Evolutionary conservation across 2,888 invertebrate genomes (phyloP).

Genomic region (Phasia obesa): DNA sequence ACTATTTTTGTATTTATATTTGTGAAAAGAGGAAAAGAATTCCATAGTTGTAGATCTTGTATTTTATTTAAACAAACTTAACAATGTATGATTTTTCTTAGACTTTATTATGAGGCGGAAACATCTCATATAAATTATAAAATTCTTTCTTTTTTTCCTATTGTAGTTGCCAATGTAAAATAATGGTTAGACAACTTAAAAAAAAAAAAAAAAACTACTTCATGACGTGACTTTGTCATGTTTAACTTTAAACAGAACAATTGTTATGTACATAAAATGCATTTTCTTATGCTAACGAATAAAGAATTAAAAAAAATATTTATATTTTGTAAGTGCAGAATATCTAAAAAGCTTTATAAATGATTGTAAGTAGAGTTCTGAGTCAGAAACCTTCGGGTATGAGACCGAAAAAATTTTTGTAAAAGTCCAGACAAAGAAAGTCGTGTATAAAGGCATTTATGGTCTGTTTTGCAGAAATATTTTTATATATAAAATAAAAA

Average conservation of each 20-base stretch:
- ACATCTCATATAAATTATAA: conserved; percentile 20
- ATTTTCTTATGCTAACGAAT: too few species aligned
- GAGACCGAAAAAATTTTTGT: too few species aligned
- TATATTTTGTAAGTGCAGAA: too few species aligned
- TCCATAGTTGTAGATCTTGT: conserved; percentile 1
- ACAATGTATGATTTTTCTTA: conserved; percentile 40
- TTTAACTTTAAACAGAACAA: conserved; percentile 30
- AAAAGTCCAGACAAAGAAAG: too few species aligned
- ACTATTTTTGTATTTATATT: conserved; percentile 16
- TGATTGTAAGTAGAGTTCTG: too few species aligned
- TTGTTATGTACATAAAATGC: neutral
- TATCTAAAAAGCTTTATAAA: too few species aligned
- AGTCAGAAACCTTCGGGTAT: too few species aligned
- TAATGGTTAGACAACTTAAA: conserved; percentile 43
- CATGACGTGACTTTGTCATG: conserved; percentile 51
- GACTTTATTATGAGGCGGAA: conserved; percentile 60
- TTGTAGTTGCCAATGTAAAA: conserved; percentile 24
- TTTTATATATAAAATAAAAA: too few species aligned
- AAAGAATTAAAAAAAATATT: too few species aligned
- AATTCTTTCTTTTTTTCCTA: neutral
- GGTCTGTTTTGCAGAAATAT: too few species aligned
- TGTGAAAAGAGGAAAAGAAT: too few species aligned
- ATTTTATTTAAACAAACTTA: conserved; percentile 40
- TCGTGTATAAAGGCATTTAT: too few species aligned
- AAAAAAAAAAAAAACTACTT: conserved; percentile 22